Conservation (phyloP, 2,113 vertebrate genomes). For the Brachyhypopomus occidentalis region DNA sequence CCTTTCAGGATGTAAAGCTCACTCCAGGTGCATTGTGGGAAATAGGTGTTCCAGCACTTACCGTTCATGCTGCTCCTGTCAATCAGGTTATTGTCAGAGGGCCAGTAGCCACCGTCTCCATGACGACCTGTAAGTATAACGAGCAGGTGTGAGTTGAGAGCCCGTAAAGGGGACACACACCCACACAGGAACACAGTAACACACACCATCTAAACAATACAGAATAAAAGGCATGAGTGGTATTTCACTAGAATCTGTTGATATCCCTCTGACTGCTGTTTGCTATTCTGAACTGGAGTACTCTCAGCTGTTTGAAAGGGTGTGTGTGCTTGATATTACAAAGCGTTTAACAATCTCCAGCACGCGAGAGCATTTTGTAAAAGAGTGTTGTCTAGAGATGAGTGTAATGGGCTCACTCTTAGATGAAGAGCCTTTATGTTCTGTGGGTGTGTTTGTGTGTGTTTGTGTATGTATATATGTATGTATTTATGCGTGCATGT, state of each 20-base stretch:
- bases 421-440: background rate
- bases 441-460: background rate
- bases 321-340: constrained; percentile 4
- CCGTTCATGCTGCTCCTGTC: constrained; percentile 92
- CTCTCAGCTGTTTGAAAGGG: background rate
- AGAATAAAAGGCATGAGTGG: background rate
- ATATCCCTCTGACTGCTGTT: background rate
- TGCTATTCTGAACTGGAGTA: background rate
- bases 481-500: background rate
- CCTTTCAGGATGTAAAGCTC: background rate
- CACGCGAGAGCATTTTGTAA: too few species aligned
- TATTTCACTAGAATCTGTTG: background rate
- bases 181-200: background rate
- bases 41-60: constrained; percentile 63
- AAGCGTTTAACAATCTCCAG: too few species aligned
- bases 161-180: background rate
- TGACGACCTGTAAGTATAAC: constrained; percentile 81
- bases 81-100: constrained; percentile 86
- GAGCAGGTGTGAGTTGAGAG: constrained; percentile 24
- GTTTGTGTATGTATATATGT: background rate
- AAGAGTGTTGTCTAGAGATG: background rate
- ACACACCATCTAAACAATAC: constrained; percentile 1
- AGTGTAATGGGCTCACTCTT: background rate
- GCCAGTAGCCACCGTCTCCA: constrained; percentile 89
- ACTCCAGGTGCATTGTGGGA: constrained; percentile 26